These are phyloP conservation scores for Danaus plexippus DNA, from an alignment of 1,140 invertebrate genomes.

Conservation along the genomic window DNA sequence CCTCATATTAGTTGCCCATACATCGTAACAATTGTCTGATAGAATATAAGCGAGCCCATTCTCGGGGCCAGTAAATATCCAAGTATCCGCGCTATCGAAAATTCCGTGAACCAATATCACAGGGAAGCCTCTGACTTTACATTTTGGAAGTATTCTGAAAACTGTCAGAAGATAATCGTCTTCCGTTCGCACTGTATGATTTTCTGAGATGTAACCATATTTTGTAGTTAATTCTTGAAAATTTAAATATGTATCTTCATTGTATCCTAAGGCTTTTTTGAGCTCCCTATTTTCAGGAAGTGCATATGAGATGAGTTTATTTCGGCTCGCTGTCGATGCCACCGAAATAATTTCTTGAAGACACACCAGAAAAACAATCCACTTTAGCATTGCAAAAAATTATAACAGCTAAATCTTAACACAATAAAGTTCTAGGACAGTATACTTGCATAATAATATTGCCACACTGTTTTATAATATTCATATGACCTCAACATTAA, in stretches of 20 bases:
- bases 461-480: conserved; percentile 47
- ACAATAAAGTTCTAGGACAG: conserved; percentile 26
- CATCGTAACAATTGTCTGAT: conserved; percentile 77
- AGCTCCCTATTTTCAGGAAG: conserved; percentile 29
- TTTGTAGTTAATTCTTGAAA: conserved; percentile 47
- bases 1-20: conserved; percentile 80
- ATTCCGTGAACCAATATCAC: conserved; percentile 83
- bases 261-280: conserved; percentile 34
- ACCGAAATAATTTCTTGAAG: conserved; percentile 13
- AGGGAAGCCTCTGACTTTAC: conserved; percentile 41
- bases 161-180: conserved; percentile 78
- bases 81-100: conserved; percentile 77
- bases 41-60: conserved; percentile 62
- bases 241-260: conserved; percentile 47
- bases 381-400: conserved; percentile 7
- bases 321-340: conserved; percentile 2
- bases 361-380: conserved; percentile 6
- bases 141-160: conserved; percentile 73
- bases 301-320: conserved; percentile 25
- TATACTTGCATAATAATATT: conserved; percentile 32
- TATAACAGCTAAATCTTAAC: conserved; percentile 21
- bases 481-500: conserved; percentile 39
- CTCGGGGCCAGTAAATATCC: conserved; percentile 72
- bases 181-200: conserved; percentile 59
- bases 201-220: conserved; percentile 42